Evolutionary conservation across 2,797 vertebrate genomes (phyloP).

Genomic region (Falco columbarius): DNA sequence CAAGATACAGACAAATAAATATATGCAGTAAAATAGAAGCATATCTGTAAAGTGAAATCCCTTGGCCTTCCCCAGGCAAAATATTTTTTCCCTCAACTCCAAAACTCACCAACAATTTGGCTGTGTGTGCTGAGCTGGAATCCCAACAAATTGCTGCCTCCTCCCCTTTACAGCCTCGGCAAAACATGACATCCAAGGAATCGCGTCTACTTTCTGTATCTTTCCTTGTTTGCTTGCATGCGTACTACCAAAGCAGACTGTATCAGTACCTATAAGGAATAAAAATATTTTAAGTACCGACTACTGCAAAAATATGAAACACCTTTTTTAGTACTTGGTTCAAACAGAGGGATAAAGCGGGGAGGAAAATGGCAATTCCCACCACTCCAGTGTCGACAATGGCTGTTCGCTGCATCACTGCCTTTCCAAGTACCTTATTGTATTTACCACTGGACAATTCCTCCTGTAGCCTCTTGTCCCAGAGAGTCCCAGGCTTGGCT

Average conservation of each 20-base stretch:
- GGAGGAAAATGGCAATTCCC: not conserved
- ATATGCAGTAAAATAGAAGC: not conserved
- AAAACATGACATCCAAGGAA: not conserved
- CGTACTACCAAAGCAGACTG: not conserved
- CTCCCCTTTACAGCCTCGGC: not conserved
- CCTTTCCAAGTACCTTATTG: not conserved
- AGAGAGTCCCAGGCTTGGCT: not conserved
- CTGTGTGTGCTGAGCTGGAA: not conserved
- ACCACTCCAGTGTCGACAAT: not conserved
- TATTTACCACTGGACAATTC: not conserved
- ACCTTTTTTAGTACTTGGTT: conserved; percentile 42
- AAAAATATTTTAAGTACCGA: not conserved
- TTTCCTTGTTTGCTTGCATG: not conserved
- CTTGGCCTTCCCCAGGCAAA: not conserved
- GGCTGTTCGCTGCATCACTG: not conserved
- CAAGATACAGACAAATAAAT: conserved; percentile 33
- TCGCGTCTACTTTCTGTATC: not conserved
- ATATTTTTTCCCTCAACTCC: not conserved
- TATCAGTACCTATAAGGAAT: not conserved
- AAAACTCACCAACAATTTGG: not conserved
- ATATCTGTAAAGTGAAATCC: conserved; percentile 6
- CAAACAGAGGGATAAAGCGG: not conserved
- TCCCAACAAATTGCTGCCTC: not conserved
- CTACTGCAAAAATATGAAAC: conserved; percentile 47
- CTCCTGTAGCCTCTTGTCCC: not conserved